These are phyloP conservation scores for Platanista minor DNA, from an alignment of 2,113 vertebrate genomes.

Conservation along the genomic window DNA sequence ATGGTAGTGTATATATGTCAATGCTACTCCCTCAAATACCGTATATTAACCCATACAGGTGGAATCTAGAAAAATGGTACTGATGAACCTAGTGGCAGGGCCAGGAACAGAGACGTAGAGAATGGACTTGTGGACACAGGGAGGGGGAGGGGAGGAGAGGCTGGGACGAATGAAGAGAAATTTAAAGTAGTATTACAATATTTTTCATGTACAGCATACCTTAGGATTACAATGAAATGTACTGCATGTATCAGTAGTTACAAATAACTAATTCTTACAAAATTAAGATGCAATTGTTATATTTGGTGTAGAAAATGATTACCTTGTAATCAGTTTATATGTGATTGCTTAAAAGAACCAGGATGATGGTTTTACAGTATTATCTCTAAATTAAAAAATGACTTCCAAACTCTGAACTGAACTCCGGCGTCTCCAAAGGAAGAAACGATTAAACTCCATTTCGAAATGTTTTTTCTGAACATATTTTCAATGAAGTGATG, in stretches of 20 bases:
- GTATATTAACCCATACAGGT: too few relatives aligned
- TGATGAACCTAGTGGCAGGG: too few relatives aligned
- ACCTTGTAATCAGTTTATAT: background rate
- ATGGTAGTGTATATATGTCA: too few relatives aligned
- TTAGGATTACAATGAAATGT: background rate
- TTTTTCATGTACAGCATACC: background rate
- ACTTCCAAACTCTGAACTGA: background rate
- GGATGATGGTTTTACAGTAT: background rate
- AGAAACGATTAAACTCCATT: background rate
- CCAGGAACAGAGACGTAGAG: too few relatives aligned
- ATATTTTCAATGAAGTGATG: slow-evolving; percentile 9
- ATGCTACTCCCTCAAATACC: too few relatives aligned
- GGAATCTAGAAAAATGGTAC: too few relatives aligned
- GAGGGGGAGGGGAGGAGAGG: too few relatives aligned
- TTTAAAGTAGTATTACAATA: background rate
- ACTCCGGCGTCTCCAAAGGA: slow-evolving; percentile 4
- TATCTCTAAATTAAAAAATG: background rate
- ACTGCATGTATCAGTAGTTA: background rate
- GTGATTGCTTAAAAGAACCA: background rate
- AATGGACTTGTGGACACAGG: too few relatives aligned
- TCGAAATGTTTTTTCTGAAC: background rate
- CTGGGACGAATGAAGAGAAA: background rate
- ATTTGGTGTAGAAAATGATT: background rate
- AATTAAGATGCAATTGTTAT: background rate
- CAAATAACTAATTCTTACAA: background rate